phyloP scores from a whole-genome alignment of 2,113 vertebrate species.

The Tricholaema leucomelas region DNA sequence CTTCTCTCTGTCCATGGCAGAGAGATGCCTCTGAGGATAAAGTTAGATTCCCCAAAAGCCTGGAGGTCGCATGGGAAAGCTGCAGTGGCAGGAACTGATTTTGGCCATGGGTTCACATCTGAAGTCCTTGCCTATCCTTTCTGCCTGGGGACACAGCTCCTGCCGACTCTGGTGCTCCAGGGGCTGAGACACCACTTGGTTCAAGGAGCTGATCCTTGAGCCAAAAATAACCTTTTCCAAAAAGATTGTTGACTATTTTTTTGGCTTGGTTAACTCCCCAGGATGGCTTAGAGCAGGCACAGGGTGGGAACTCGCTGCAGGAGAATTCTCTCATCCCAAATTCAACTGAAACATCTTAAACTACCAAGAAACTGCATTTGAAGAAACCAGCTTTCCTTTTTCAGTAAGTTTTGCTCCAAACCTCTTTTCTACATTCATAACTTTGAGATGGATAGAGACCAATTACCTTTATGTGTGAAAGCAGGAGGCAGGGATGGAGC shows the following conservation, averaged over 20 bases:
- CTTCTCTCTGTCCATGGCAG: not conserved
- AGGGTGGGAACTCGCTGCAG: not conserved
- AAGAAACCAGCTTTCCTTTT: not conserved
- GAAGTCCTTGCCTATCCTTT: not conserved
- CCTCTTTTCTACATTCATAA: accelerated
- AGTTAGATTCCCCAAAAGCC: not conserved
- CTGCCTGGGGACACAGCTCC: not conserved
- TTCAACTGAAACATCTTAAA: not conserved
- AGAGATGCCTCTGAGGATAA: not conserved
- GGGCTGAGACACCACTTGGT: accelerated
- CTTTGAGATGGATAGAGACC: not conserved
- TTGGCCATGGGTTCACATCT: accelerated
- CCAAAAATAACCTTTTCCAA: not conserved
- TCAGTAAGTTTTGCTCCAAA: not conserved
- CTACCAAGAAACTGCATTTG: not conserved
- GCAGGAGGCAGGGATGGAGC: not conserved
- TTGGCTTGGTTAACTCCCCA: not conserved
- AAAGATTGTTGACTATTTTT: not conserved
- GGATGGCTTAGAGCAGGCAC: not conserved
- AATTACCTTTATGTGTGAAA: not conserved
- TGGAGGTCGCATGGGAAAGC: not conserved
- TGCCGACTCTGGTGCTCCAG: not conserved
- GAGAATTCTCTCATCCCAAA: not conserved
- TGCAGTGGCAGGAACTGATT: not conserved
- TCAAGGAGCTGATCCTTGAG: not conserved